A percentile compares a stretch with the other conserved stretches of the same genome.
Evolutionary conservation across 2,888 invertebrate species (phyloP).

Genomic region (Pseudoips prasinana): DNA sequence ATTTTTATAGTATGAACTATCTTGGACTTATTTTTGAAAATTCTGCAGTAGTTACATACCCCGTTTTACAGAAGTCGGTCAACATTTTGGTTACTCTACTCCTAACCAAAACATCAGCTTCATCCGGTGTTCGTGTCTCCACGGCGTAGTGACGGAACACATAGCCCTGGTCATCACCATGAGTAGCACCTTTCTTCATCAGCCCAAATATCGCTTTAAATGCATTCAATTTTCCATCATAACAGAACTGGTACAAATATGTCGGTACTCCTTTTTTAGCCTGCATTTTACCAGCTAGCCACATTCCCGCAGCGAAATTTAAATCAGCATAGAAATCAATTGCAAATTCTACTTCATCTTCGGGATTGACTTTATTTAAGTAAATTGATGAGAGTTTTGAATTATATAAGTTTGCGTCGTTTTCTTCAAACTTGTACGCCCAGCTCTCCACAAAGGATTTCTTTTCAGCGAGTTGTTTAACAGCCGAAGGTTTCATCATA

Average conservation of each 20-base stretch:
- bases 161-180: slow-evolving; percentile 47
- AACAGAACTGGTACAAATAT: slow-evolving; percentile 46
- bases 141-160: slow-evolving; percentile 13
- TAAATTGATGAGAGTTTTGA: slow-evolving; percentile 27
- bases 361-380: slow-evolving; percentile 3
- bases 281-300: slow-evolving; percentile 36
- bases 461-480: slow-evolving; percentile 30
- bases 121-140: slow-evolving; percentile 12
- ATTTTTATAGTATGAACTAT: too few relatives aligned
- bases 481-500: slow-evolving; percentile 28
- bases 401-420: slow-evolving; percentile 27
- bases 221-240: slow-evolving; percentile 44
- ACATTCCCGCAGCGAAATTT: slow-evolving; percentile 45
- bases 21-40: too few relatives aligned
- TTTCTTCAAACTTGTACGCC: slow-evolving; percentile 30
- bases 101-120: slow-evolving; percentile 28
- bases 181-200: slow-evolving; percentile 41
- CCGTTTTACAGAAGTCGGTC: slow-evolving; percentile 54
- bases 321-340: slow-evolving; percentile 49
- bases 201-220: slow-evolving; percentile 30
- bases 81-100: slow-evolving; percentile 45
- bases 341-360: slow-evolving; percentile 28
- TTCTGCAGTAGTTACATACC: slow-evolving; percentile 45
- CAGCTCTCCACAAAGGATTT: slow-evolving; percentile 38
- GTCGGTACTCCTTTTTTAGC: slow-evolving; percentile 30